A percentile compares a stretch with the other conserved stretches of the same genome.
Conservation (phyloP, 2,113 vertebrate genomes). For the Elephas maximus region DNA sequence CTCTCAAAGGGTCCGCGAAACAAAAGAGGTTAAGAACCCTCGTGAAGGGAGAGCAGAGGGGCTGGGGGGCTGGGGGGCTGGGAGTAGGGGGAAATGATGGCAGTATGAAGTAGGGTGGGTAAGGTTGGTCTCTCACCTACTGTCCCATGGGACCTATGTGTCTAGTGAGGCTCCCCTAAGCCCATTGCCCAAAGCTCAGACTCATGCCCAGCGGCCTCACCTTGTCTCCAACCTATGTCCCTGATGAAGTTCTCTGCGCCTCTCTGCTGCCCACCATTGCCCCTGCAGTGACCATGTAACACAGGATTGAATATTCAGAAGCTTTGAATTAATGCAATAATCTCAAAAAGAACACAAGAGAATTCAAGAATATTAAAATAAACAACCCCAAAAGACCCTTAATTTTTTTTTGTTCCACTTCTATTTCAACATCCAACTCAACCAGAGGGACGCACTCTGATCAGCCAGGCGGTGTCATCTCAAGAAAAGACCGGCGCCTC, state of each 20-base stretch:
- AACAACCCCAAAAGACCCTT: neutral
- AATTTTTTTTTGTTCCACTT: constrained; percentile 30
- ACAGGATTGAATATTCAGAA: neutral
- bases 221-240: neutral
- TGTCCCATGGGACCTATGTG: neutral
- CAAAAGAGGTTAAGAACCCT: neutral
- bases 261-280: neutral
- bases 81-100: neutral
- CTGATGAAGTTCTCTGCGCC: neutral
- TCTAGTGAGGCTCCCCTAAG: neutral
- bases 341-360: neutral
- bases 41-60: neutral
- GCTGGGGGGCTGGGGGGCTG: too few species aligned
- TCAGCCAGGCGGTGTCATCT: neutral
- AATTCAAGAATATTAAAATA: neutral
- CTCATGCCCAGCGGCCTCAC: neutral
- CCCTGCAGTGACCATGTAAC: neutral
- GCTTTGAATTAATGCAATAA: neutral
- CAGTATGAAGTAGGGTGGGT: neutral
- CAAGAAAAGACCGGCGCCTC: constrained; percentile 53
- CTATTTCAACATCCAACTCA: constrained; percentile 62
- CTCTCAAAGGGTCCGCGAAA: neutral
- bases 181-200: neutral
- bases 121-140: neutral
- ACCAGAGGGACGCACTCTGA: constrained; percentile 36